Evolutionary conservation across 2,888 invertebrate genomes (phyloP).

Genomic region (Oxyscelio sp.): DNA sequence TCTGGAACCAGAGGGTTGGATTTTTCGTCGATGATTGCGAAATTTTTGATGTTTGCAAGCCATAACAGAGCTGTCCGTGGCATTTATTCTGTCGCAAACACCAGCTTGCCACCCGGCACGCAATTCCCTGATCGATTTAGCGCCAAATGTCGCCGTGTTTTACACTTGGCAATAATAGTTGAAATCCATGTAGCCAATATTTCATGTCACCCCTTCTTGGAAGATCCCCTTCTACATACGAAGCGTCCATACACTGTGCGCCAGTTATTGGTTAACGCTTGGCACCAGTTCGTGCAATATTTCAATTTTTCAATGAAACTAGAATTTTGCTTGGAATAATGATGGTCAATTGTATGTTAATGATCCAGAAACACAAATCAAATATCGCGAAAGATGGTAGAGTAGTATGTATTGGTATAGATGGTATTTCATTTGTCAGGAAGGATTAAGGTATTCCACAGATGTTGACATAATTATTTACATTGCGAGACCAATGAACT

Average conservation of each 20-base stretch:
- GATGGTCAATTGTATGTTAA: conserved; percentile 8
- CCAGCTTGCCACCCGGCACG: conserved; percentile 76
- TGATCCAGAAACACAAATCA: no score
- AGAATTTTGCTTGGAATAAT: conserved; percentile 37
- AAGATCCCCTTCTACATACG: conserved; percentile 73
- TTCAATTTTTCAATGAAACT: conserved; percentile 72
- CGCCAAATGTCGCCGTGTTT: conserved; percentile 89
- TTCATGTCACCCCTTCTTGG: conserved; percentile 85
- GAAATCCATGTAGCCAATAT: conserved; percentile 88
- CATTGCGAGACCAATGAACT: no score
- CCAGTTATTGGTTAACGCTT: conserved; percentile 79
- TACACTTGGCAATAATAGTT: conserved; percentile 88
- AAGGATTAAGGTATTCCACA: no score
- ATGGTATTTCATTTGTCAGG: no score
- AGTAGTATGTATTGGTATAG: no score
- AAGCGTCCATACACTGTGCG: conserved; percentile 71
- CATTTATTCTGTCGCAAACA: conserved; percentile 80
- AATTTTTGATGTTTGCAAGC: conserved; percentile 33
- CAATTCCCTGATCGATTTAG: conserved; percentile 86
- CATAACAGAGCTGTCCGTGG: conserved; percentile 24
- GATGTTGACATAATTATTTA: no score
- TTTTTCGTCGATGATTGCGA: conserved; percentile 27
- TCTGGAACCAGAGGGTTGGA: neutral
- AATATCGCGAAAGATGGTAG: no score
- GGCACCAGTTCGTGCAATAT: conserved; percentile 62